phyloP scores from a whole-genome alignment of 2,113 vertebrate genomes.

The Oreamnos americanus region DNA sequence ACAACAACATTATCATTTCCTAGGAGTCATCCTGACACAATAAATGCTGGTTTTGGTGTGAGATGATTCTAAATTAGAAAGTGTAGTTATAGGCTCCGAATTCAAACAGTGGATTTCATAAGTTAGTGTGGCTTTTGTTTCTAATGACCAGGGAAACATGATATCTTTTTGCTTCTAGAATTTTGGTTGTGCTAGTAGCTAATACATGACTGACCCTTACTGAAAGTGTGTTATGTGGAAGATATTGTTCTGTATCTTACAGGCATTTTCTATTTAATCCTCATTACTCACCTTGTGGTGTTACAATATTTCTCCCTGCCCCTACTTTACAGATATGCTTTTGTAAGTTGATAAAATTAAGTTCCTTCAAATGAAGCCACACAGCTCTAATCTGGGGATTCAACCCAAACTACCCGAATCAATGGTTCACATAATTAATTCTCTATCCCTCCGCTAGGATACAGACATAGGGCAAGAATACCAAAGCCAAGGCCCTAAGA shows the following conservation, averaged over 20 bases:
- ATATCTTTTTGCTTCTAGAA: background rate
- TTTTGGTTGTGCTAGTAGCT: background rate
- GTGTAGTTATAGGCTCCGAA: background rate
- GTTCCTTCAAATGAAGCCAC: background rate
- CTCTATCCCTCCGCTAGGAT: background rate
- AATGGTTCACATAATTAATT: background rate
- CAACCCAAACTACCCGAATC: background rate
- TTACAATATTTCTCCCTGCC: background rate
- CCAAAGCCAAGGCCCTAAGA: background rate
- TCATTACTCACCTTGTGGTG: background rate
- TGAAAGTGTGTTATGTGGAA: background rate
- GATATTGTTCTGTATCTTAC: background rate
- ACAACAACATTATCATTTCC: background rate
- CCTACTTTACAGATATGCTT: background rate
- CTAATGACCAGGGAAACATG: background rate
- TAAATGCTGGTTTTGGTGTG: background rate
- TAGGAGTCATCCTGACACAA: background rate
- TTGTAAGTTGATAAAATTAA: background rate
- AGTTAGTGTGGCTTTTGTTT: background rate
- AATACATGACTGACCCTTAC: background rate
- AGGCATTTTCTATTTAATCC: background rate
- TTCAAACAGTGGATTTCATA: background rate
- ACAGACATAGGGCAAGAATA: background rate
- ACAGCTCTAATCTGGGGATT: background rate
- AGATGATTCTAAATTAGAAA: background rate